phyloP scores from a whole-genome alignment of 30 jellyfish, hydroid and myxozoan species.

The Cassiopea andromeda region DNA sequence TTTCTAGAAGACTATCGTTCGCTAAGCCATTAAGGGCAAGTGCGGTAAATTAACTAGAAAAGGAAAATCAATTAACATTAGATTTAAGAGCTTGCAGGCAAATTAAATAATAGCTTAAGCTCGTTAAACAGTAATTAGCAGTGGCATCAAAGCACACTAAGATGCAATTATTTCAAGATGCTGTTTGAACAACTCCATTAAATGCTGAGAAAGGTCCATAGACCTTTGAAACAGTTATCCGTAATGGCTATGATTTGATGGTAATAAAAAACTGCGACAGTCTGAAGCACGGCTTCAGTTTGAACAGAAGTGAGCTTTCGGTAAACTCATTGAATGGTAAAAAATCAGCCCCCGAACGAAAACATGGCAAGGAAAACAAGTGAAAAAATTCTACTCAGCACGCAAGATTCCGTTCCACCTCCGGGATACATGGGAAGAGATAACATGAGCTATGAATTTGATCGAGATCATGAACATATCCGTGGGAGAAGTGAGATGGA shows the following conservation, averaged over 20 bases:
- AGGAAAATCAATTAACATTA: neutral
- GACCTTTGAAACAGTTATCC: neutral
- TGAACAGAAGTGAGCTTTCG: too few species aligned
- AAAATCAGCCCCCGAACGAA: too few species aligned
- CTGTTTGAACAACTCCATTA: neutral
- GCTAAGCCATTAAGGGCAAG: neutral
- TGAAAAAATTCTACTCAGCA: conserved; percentile 21
- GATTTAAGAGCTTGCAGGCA: neutral
- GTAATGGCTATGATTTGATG: neutral
- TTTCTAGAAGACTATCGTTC: neutral
- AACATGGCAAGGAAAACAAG: conserved; percentile 32
- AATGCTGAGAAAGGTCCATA: neutral
- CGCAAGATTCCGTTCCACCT: conserved; percentile 39
- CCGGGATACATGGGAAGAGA: conserved; percentile 39
- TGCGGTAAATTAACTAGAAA: neutral
- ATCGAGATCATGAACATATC: neutral
- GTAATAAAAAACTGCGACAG: neutral
- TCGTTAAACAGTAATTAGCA: conserved; percentile 1
- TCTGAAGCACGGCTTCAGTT: too few species aligned
- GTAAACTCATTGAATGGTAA: too few species aligned
- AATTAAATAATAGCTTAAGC: neutral
- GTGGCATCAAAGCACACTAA: neutral
- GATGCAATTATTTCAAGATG: neutral
- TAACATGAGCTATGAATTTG: conserved; percentile 31
- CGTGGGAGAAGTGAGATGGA: neutral